A percentile compares a stretch with the other conserved stretches of the same genome.
phyloP scores from a whole-genome alignment of 2,113 vertebrate species.

The Dromaius novaehollandiae region DNA sequence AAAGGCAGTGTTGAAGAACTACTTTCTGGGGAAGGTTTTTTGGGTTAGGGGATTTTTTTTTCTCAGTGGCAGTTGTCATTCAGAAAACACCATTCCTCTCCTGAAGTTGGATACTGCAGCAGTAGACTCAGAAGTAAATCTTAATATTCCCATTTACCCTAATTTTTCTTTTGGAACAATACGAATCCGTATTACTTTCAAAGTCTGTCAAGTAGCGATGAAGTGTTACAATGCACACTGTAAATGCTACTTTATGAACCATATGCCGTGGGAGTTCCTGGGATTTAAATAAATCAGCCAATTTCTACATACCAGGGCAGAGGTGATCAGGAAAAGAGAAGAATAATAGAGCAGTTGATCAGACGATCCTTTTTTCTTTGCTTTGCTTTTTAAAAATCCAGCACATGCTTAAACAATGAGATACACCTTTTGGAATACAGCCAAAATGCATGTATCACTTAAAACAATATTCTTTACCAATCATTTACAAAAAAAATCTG shows the following conservation, averaged over 20 bases:
- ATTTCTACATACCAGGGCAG: constrained; percentile 23
- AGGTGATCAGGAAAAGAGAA: constrained; percentile 39
- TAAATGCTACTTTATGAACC: constrained; percentile 46
- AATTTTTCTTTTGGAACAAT: not conserved
- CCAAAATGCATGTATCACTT: not conserved
- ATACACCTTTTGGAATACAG: not conserved
- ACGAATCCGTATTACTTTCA: not conserved
- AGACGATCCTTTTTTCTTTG: constrained; percentile 2
- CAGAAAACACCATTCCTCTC: not conserved
- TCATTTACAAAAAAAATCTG: not conserved
- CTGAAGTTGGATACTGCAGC: not conserved
- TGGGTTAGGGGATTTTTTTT: not conserved
- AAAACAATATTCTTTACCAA: not conserved
- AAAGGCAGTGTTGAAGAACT: constrained; percentile 72
- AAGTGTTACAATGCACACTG: constrained; percentile 16
- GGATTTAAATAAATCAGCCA: constrained; percentile 52
- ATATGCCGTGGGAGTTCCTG: not conserved
- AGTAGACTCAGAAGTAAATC: not conserved
- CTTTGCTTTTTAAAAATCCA: not conserved
- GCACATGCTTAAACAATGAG: not conserved
- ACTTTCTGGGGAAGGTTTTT: constrained; percentile 41
- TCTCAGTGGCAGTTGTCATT: not conserved
- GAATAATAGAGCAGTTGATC: constrained; percentile 2
- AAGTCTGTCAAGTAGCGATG: constrained; percentile 11
- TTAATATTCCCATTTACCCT: not conserved